A percentile compares a stretch with the other conserved stretches of the same genome.
Evolutionary conservation across 1,140 invertebrate species (phyloP).

Genomic region (Leptonema lineaticorne): DNA sequence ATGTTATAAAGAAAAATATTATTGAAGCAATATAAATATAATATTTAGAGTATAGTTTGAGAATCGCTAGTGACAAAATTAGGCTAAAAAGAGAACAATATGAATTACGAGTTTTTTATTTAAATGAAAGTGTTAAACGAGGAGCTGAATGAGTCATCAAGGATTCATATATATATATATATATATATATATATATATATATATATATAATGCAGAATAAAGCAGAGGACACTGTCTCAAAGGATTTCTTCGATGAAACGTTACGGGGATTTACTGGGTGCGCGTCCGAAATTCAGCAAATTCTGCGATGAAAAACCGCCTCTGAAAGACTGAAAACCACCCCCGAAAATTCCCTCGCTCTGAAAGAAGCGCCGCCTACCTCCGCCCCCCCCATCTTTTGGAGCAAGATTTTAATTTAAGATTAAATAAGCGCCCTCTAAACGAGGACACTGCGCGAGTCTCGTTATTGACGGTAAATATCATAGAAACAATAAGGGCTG

Average conservation of each 20-base stretch:
- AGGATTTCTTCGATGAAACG: not conserved
- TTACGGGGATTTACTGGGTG: not conserved
- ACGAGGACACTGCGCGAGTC: not conserved
- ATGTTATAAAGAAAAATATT: no score
- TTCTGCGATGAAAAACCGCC: no score
- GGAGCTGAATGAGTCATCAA: not conserved
- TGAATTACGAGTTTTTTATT: not conserved
- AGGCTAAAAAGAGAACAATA: no score
- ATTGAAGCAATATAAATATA: no score
- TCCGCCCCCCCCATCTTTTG: no score
- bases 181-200: not conserved
- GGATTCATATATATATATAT: not conserved
- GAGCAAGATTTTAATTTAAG: slow-evolving; percentile 2
- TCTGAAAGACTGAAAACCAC: no score
- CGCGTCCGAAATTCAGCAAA: no score
- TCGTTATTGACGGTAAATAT: not conserved
- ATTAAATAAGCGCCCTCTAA: not conserved
- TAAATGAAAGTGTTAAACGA: not conserved
- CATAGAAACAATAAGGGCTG: not conserved
- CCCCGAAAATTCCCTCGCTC: no score
- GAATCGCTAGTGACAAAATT: no score
- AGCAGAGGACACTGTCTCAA: not conserved
- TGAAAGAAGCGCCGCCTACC: no score
- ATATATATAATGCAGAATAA: no score
- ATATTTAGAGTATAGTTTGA: no score